Evolutionary conservation across 2,113 vertebrate genomes (phyloP), one percentile per base, ranked within the genome.

Genomic region (Thamnaconus septentrionalis): DNA sequence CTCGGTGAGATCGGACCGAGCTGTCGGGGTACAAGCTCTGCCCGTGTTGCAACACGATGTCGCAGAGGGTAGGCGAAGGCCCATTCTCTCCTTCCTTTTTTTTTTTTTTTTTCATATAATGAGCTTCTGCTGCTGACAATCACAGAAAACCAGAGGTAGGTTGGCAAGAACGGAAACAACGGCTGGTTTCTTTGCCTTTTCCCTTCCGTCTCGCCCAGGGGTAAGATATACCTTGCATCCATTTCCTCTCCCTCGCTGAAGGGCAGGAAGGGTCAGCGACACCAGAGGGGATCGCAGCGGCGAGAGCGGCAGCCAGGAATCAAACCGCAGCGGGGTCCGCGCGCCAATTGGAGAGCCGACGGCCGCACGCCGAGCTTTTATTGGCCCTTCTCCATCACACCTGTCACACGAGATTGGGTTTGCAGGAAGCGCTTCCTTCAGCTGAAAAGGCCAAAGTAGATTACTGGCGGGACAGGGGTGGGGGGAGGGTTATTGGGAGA

Each of bases 361-460:
- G 75, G 78, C 75, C 18, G 64, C 84, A 78, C 41, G 72, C 71
- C 75, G n/a, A 80, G 74, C 79, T 83, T 84, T 89, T 87, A 89
- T 87, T 89, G 87, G 87, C 87, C 76, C 69, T 78, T 84, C 82
- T 89, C 87, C 87, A 89, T 89, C 87, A 89, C 83, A 85, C 83
- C 87, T 89, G 87, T 86, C 87, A 89, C 76, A 82, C 78, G 64
- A 85, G 85, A 89, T 89, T 87, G 87, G 87, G 87, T 89, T 89
- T 86, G 87, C 75, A 67, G 80, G 18, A 71, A 79, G 69, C 73
- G 61, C 85, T 83, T 84, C 83, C 78, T 84, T 80, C 78, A 77
- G 85, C 82, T 78, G 83, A 85, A 83, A 86, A 85, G 83, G 80
- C 85, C 85, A 87, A 89, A 89, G 80, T 85, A 80, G 80, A 89